Conservation (phyloP, 2,113 vertebrate genomes). For the Saguinus midas region DNA sequence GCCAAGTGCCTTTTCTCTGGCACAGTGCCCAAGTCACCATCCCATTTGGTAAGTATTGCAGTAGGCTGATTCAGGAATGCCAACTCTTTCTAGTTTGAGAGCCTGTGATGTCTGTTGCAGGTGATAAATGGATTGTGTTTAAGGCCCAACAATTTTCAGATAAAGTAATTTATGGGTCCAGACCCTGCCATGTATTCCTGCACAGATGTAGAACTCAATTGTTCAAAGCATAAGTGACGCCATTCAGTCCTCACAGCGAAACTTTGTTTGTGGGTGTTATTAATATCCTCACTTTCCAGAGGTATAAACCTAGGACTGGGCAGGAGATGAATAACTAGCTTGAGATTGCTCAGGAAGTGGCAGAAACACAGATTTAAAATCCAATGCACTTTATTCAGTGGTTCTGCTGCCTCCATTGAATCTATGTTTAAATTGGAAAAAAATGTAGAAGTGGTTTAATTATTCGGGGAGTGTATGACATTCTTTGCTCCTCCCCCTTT, state of each 20-base stretch:
- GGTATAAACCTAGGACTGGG: background rate
- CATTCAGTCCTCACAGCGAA: background rate
- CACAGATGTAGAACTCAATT: fast-evolving
- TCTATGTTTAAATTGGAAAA: background rate
- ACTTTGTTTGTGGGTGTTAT: background rate
- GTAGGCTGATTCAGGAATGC: background rate
- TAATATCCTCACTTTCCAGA: background rate
- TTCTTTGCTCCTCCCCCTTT: background rate
- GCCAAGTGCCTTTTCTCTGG: background rate
- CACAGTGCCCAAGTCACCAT: background rate
- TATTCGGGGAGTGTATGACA: background rate
- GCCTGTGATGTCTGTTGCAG: background rate
- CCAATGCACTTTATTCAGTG: background rate
- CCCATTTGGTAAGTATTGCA: background rate
- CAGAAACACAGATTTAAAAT: background rate
- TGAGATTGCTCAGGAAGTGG: background rate
- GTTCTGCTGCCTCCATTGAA: background rate
- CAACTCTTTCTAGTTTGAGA: background rate
- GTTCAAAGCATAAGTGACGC: background rate
- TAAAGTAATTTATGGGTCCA: background rate
- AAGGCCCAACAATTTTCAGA: background rate
- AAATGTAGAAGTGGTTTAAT: background rate
- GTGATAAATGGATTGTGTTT: background rate
- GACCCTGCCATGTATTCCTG: background rate
- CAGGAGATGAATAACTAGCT: background rate